phyloP scores from a whole-genome alignment of 1,140 invertebrate genomes.

The Drosophila watanabei region DNA sequence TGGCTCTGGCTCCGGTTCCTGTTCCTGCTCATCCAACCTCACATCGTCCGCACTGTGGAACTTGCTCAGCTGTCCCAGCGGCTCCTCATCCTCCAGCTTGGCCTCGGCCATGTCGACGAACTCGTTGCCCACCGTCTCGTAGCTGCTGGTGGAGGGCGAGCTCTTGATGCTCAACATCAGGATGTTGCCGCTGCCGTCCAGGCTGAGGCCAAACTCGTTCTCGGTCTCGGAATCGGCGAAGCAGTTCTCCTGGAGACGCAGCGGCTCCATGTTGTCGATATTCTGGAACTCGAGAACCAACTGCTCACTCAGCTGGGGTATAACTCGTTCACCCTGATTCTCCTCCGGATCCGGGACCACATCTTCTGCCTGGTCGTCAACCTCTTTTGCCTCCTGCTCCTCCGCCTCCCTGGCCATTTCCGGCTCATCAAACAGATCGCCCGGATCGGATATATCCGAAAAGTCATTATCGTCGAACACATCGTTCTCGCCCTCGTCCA shows the following conservation, averaged over 20 bases:
- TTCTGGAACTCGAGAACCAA: constrained; percentile 72
- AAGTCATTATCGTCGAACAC: constrained; percentile 84
- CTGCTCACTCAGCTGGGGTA: constrained; percentile 52
- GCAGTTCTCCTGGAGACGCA: constrained; percentile 79
- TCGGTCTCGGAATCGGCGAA: constrained; percentile 73
- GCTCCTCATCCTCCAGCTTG: constrained; percentile 54
- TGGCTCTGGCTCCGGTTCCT: neutral
- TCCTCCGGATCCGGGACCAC: neutral
- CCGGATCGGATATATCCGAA: constrained; percentile 85
- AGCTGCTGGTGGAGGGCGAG: constrained; percentile 84
- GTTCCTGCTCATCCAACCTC: constrained; percentile 41
- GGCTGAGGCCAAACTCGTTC: constrained; percentile 58
- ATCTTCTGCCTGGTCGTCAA: neutral
- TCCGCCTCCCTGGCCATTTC: constrained; percentile 30
- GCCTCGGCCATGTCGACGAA: constrained; percentile 70
- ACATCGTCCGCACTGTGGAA: constrained; percentile 78
- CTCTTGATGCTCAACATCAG: constrained; percentile 81
- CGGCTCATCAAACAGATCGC: constrained; percentile 71
- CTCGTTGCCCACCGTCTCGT: constrained; percentile 85
- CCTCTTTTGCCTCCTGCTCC: constrained; percentile 17
- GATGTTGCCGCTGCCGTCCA: constrained; percentile 65
- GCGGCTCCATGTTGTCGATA: constrained; percentile 75
- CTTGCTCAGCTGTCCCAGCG: constrained; percentile 53
- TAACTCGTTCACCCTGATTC: neutral
- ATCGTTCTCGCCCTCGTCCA: constrained; percentile 55